Percentiles rank a stretch among this genome's conserved stretches.
Conservation (phyloP, 2,888 invertebrate genomes). For the Papilio protenor region DNA sequence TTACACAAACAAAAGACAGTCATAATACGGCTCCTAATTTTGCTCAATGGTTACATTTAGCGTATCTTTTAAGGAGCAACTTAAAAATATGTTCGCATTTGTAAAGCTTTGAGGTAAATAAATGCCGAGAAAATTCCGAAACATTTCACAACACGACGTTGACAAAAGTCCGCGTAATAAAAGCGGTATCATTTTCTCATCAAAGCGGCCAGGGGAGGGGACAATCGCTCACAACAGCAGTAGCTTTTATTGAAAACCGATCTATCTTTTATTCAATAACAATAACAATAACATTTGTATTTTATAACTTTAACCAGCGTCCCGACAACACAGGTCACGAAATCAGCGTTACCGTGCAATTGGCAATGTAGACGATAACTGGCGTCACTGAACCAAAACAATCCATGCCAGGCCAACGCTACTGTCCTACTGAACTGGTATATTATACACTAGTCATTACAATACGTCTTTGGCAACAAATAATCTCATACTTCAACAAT, state of each 20-base stretch:
- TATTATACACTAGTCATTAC: too few species aligned
- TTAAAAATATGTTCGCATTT: constrained; percentile 14
- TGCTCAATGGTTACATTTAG: not conserved
- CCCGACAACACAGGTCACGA: not conserved
- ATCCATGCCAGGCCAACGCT: too few species aligned
- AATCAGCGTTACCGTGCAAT: not conserved
- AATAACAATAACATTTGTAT: not conserved
- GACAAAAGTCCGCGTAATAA: constrained; percentile 20
- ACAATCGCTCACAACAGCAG: not conserved
- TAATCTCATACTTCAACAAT: too few species aligned
- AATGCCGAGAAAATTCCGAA: not conserved
- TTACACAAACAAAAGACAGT: not conserved
- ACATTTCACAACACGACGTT: constrained; percentile 7
- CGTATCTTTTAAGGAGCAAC: not conserved
- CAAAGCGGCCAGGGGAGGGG: not conserved
- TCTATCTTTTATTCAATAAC: not conserved
- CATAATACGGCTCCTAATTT: not conserved
- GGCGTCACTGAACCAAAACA: too few species aligned
- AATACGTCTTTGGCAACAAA: too few species aligned
- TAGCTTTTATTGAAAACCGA: not conserved
- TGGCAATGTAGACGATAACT: too few species aligned
- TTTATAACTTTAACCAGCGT: not conserved
- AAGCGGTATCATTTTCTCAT: constrained; percentile 8
- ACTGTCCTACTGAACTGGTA: too few species aligned
- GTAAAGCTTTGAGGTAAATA: constrained; percentile 6